phyloP scores from a whole-genome alignment of 2,888 invertebrate genomes.

The Drosophila paucipuncta region DNA sequence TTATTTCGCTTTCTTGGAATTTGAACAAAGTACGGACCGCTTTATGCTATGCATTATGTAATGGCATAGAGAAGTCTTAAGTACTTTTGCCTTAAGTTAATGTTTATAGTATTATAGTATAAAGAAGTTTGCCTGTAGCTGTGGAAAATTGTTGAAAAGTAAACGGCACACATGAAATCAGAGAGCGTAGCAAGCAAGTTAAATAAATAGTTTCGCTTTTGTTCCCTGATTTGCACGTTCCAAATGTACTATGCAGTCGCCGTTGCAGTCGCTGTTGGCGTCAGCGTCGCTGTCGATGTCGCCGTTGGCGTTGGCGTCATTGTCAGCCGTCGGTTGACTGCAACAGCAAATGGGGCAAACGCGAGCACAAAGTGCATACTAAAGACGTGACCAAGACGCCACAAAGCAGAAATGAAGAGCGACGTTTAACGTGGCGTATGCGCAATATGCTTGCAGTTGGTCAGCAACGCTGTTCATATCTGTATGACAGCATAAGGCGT shows the following conservation, averaged over 20 bases:
- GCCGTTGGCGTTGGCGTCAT: background rate
- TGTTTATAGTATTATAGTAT: background rate
- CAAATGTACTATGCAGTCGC: constrained; percentile 35
- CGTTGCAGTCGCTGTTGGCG: background rate
- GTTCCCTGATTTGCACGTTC: constrained; percentile 52
- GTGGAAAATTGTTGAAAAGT: constrained; percentile 1
- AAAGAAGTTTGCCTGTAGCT: background rate
- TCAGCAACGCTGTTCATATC: constrained; percentile 43
- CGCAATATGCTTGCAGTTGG: constrained; percentile 62
- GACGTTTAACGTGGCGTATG: constrained; percentile 64
- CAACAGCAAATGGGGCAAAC: constrained; percentile 50
- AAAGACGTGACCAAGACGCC: constrained; percentile 73
- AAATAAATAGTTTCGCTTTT: constrained; percentile 36
- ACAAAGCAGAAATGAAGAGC: constrained; percentile 33
- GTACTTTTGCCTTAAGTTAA: background rate
- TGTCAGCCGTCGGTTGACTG: constrained; percentile 23
- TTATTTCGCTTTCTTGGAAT: background rate
- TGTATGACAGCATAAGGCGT: constrained; percentile 46
- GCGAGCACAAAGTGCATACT: constrained; percentile 61
- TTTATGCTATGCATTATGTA: background rate
- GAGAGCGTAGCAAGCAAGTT: constrained; percentile 10
- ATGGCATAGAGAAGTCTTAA: background rate
- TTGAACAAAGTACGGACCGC: background rate
- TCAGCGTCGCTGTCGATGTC: background rate
- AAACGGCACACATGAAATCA: constrained; percentile 22